These are phyloP conservation scores for Sphaerophoria taeniata DNA, from an alignment of 2,888 invertebrate genomes.

Conservation along the genomic window DNA sequence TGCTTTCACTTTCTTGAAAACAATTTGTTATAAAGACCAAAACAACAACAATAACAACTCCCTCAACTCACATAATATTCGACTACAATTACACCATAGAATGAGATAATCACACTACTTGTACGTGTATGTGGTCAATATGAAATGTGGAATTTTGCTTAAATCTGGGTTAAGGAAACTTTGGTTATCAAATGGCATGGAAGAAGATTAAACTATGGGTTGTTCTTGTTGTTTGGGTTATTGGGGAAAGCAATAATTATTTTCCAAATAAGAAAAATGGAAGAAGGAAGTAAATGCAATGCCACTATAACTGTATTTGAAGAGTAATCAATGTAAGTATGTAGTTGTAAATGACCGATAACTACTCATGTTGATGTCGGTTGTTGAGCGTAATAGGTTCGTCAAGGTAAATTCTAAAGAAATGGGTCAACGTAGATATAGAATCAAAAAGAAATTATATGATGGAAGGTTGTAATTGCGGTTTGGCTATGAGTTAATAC, in stretches of 20 bases:
- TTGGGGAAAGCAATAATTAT: conserved; percentile 9
- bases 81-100: neutral
- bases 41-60: conserved; percentile 1
- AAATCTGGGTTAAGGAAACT: conserved; percentile 14
- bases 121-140: conserved; percentile 21
- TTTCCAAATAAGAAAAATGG: neutral
- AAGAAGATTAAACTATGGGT: conserved; percentile 22
- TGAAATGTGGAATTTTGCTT: conserved; percentile 5
- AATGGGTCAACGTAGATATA: neutral
- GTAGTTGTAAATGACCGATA: neutral
- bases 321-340: conserved; percentile 22
- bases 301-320: conserved; percentile 9
- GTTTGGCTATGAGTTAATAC: no score
- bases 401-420: neutral
- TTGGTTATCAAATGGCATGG: conserved; percentile 33
- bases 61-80: no score
- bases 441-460: neutral
- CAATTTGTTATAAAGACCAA: conserved; percentile 17
- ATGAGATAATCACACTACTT: conserved; percentile 13
- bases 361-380: no score
- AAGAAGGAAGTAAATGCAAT: neutral
- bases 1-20: neutral
- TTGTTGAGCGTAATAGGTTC: neutral
- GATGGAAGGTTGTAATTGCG: no score
- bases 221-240: neutral